Conservation (phyloP, 2,113 vertebrate genomes). For the Mesoclemmys tuberculata region DNA sequence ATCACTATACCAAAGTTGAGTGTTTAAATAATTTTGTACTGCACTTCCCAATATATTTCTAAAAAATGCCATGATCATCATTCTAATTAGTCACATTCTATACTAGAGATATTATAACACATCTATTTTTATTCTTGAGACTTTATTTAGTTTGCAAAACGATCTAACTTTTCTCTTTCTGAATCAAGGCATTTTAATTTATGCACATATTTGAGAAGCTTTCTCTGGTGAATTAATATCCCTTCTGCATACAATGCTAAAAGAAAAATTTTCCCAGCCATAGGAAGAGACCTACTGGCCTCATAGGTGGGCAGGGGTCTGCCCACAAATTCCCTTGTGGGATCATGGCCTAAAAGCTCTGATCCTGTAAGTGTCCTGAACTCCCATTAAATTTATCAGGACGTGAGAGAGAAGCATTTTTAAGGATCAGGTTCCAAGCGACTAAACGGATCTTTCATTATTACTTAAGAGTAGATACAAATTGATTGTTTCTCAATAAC, state of each 20-base stretch:
- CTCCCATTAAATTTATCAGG: not conserved
- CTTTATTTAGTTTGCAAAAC: not conserved
- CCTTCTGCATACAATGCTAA: not conserved
- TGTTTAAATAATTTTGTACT: not conserved
- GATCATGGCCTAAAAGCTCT: not conserved
- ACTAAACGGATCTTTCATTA: not conserved
- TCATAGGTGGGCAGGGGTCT: not conserved
- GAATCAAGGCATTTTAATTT: not conserved
- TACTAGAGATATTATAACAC: not conserved
- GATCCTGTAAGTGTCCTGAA: not conserved
- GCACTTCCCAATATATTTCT: not conserved
- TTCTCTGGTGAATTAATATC: not conserved
- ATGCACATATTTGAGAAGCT: not conserved
- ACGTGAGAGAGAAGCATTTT: not conserved
- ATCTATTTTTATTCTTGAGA: conserved; percentile 14
- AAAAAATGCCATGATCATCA: conserved; percentile 16
- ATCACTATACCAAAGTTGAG: not conserved
- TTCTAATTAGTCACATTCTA: not conserved
- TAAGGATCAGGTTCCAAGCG: not conserved
- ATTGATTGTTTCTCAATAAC: not conserved
- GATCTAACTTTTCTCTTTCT: not conserved
- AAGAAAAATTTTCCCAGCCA: not conserved
- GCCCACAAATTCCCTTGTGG: not conserved
- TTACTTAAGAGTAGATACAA: not conserved
- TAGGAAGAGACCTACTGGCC: not conserved